Evolutionary conservation across 2,113 vertebrate species (phyloP), one percentile per base, ranked within the genome.

Genomic region (Ophthalmotilapia sp.): DNA sequence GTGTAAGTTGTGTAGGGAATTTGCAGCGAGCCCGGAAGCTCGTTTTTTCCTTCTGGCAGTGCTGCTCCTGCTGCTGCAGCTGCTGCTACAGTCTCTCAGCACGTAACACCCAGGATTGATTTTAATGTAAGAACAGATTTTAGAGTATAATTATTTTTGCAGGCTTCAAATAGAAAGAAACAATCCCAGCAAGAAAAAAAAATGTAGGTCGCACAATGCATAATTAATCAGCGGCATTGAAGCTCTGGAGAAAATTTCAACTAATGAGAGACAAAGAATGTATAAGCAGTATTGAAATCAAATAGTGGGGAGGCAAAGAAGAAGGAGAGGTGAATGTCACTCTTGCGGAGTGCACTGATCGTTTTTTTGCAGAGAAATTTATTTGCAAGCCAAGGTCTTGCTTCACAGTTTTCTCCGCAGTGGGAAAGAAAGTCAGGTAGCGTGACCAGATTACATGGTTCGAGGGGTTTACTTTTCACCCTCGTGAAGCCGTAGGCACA

Each of bases 171-270:
- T 29, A 84, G 51, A 86, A 51, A 23, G 47, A 86, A 86, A 60
- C 80, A 62, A 86, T 90, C 49, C 58, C 7, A 4, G 29, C 3
- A 38, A 45, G 13, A 73, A 47, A 26, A 65, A 54, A 36, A 85
- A 85, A 93, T 83, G 47, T 91, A 83, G 90, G 93, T 86, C 89
- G 7, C 80, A 83, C n/a, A 83, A 93, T 92, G 62, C 85, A 95
- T 91, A 90, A 92, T 94, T 92, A 91, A 95, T 93, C 73, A 89
- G 87, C 29, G 3, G 73, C 84, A 85, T 62, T 82, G 88, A 86
- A 82, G 70, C 80, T 70, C 80, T 84, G 56, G 36, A 60, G 68
- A 54, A 91, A 80, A 56, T 53, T 75, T 47, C 5, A 3, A 51
- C 83, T 88, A 87, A 93, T 86, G 68, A 93, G 86, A 79, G 21